Conservation (phyloP, 2,113 vertebrate species). For the Xenopus laevis region DNA sequence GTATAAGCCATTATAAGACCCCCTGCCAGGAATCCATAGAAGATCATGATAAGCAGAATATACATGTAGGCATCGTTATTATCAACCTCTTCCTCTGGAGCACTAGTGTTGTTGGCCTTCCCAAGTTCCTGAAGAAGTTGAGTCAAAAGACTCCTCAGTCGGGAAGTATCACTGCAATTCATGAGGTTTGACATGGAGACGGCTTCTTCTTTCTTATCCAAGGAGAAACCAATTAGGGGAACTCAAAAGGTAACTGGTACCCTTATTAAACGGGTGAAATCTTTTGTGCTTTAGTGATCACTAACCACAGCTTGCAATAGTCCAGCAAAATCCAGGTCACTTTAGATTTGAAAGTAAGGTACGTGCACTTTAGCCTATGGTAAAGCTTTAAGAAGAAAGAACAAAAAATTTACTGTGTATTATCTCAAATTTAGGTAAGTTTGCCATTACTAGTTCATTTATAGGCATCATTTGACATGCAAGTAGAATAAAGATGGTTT, state of each 20-base stretch:
- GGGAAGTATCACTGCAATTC: constrained; percentile 56
- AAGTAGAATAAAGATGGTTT: too few relatives aligned
- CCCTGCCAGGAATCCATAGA: constrained; percentile 62
- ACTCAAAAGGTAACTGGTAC: neutral
- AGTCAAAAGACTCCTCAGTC: constrained; percentile 54
- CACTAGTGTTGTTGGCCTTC: constrained; percentile 40
- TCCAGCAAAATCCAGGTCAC: neutral
- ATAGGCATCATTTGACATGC: too few relatives aligned
- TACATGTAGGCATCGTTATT: constrained; percentile 56
- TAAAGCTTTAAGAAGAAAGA: neutral
- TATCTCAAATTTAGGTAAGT: too few relatives aligned
- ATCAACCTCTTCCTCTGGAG: constrained; percentile 18
- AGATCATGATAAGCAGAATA: constrained; percentile 65
- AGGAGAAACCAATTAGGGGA: too few relatives aligned
- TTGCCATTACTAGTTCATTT: too few relatives aligned
- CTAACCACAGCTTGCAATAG: constrained; percentile 38
- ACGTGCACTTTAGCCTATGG: neutral
- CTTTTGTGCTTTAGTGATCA: too few relatives aligned
- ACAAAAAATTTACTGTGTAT: too few relatives aligned
- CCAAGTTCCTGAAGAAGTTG: constrained; percentile 56
- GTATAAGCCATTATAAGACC: constrained; percentile 62
- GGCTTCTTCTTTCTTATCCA: neutral
- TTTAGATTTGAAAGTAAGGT: too few relatives aligned
- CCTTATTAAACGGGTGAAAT: too few relatives aligned
- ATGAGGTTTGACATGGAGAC: constrained; percentile 36